Conservation (phyloP, 2,888 invertebrate species). For the Limnephilus auricula region DNA sequence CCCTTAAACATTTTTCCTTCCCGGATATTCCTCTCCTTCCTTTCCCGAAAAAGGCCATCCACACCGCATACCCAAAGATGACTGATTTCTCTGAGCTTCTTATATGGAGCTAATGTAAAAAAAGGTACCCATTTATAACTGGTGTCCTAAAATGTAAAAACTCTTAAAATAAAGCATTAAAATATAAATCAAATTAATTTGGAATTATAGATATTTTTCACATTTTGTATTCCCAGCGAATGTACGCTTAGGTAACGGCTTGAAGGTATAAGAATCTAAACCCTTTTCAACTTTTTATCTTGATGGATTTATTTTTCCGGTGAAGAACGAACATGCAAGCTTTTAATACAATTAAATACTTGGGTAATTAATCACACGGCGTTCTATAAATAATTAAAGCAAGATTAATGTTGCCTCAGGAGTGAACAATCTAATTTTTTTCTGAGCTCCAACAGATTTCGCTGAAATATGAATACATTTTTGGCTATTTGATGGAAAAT, state of each 20-base stretch:
- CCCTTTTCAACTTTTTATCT: constrained; percentile 38
- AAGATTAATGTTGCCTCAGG: not conserved
- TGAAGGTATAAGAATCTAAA: not conserved
- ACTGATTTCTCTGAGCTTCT: too few species aligned
- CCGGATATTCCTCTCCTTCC: too few species aligned
- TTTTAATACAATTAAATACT: constrained; percentile 44
- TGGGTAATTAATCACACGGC: constrained; percentile 14
- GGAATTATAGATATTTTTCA: not conserved
- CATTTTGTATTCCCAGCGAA: not conserved
- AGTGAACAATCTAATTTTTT: not conserved
- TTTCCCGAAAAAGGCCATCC: too few species aligned
- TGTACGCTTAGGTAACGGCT: not conserved
- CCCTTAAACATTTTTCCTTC: too few species aligned
- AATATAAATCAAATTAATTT: not conserved
- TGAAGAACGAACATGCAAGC: constrained; percentile 39
- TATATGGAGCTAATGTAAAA: too few species aligned
- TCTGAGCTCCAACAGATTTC: not conserved
- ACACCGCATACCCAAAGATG: too few species aligned
- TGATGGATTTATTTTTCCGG: constrained; percentile 49
- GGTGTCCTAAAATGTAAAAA: too few species aligned
- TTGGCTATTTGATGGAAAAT: not conserved
- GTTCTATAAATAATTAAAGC: not conserved
- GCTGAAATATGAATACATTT: not conserved
- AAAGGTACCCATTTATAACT: too few species aligned
- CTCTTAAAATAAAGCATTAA: too few species aligned